phyloP scores from a whole-genome alignment of 2,888 invertebrate genomes.

The Sminthurides aquaticus region DNA sequence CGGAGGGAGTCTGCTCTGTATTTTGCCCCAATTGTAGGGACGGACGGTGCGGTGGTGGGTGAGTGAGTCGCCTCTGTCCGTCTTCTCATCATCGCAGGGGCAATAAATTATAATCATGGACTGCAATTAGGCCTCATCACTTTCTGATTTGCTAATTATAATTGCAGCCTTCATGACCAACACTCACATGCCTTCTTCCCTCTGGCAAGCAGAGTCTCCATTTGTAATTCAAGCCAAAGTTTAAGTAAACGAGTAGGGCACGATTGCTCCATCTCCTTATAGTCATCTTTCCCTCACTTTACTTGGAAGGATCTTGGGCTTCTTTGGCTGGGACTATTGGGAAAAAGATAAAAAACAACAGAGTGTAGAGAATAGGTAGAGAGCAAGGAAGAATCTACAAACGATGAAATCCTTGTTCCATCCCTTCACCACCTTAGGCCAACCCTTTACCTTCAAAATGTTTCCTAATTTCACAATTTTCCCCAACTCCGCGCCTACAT shows the following conservation, averaged over 20 bases:
- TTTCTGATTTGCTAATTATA: constrained; percentile 39
- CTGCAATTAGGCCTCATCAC: constrained; percentile 35
- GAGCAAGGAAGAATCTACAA: no score
- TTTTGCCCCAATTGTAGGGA: neutral
- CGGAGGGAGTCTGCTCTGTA: neutral
- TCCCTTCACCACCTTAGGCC: no score
- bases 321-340: no score
- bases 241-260: neutral
- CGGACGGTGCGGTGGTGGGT: no score
- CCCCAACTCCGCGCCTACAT: no score
- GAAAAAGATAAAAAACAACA: no score
- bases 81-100: constrained; percentile 5
- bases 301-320: no score
- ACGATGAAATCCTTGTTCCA: no score
- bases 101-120: constrained; percentile 37
- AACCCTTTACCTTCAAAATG: no score
- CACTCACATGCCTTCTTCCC: constrained; percentile 1
- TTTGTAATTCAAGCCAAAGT: neutral
- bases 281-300: no score
- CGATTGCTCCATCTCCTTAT: neutral
- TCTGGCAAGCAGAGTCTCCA: neutral
- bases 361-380: no score
- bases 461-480: no score
- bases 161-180: constrained; percentile 27
- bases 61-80: neutral